Conservation (phyloP, 1,140 invertebrate genomes). For the Drosophila nikananu region DNA sequence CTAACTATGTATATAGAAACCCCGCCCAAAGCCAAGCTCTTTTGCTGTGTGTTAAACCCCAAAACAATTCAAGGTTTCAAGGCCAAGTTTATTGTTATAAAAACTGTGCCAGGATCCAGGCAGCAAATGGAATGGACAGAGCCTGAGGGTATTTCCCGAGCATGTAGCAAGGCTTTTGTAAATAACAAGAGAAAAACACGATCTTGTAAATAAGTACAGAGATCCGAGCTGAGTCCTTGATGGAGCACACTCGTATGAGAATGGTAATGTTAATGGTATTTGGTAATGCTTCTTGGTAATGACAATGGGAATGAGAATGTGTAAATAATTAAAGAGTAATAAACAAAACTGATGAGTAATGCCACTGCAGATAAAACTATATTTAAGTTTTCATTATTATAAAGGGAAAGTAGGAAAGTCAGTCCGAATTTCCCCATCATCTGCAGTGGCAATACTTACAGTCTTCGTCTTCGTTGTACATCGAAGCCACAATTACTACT, state of each 20-base stretch:
- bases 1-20: not conserved
- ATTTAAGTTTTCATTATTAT: not conserved
- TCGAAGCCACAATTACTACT: constrained; percentile 2
- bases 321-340: constrained; percentile 30
- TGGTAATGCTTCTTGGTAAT: too few species aligned
- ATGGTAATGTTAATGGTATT: constrained; percentile 16
- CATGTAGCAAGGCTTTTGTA: constrained; percentile 61
- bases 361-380: constrained; percentile 19
- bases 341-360: constrained; percentile 15
- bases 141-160: constrained; percentile 9
- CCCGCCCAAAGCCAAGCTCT: not conserved
- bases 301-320: constrained; percentile 63
- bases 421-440: not conserved
- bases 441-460: not conserved
- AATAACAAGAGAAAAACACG: constrained; percentile 31
- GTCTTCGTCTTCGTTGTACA: not conserved
- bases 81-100: not conserved
- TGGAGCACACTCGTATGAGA: constrained; percentile 30
- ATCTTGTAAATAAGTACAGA: constrained; percentile 8
- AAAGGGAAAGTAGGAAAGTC: too few species aligned
- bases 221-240: constrained; percentile 24
- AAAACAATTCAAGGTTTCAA: not conserved
- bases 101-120: not conserved
- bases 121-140: constrained; percentile 54
- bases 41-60: not conserved